Conservation (phyloP, 2,113 vertebrate genomes). For the Pleuronectes platessa region DNA sequence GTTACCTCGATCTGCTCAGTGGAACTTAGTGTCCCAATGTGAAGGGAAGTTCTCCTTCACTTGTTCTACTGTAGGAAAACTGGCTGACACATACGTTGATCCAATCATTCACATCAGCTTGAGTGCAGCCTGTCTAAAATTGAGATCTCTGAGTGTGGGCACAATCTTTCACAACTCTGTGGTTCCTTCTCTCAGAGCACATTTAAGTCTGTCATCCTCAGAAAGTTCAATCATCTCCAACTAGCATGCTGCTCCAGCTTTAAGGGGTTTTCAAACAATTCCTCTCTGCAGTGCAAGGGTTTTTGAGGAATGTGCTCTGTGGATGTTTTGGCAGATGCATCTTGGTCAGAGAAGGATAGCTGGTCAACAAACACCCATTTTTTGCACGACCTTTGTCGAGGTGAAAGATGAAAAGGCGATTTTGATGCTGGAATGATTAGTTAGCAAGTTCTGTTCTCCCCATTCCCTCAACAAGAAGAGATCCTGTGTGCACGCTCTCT, state of each 20-base stretch:
- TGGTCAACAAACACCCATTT: too few relatives aligned
- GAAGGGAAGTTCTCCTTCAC: constrained; percentile 32
- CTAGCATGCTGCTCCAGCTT: too few relatives aligned
- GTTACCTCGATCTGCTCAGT: too few relatives aligned
- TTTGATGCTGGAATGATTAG: too few relatives aligned
- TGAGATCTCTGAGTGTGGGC: constrained; percentile 23
- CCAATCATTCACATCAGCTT: constrained; percentile 38
- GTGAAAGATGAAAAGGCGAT: neutral
- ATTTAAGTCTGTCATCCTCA: constrained; percentile 24
- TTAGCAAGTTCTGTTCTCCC: too few relatives aligned
- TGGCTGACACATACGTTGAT: constrained; percentile 27
- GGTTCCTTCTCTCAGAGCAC: constrained; percentile 15
- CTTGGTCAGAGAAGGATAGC: neutral
- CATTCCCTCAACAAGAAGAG: too few relatives aligned
- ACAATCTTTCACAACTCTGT: constrained; percentile 28
- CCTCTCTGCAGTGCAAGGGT: neutral
- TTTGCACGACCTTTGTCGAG: too few relatives aligned
- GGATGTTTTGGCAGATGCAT: neutral
- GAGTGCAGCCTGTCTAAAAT: constrained; percentile 25
- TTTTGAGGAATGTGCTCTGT: neutral
- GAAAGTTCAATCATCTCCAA: constrained; percentile 9
- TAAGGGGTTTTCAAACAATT: too few relatives aligned
- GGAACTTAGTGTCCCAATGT: too few relatives aligned
- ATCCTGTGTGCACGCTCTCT: too few relatives aligned
- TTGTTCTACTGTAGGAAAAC: constrained; percentile 40